Base-by-base conservation (phyloP, 2,888 invertebrate genomes). In the Pandemis cinnamomeana region DNA sequence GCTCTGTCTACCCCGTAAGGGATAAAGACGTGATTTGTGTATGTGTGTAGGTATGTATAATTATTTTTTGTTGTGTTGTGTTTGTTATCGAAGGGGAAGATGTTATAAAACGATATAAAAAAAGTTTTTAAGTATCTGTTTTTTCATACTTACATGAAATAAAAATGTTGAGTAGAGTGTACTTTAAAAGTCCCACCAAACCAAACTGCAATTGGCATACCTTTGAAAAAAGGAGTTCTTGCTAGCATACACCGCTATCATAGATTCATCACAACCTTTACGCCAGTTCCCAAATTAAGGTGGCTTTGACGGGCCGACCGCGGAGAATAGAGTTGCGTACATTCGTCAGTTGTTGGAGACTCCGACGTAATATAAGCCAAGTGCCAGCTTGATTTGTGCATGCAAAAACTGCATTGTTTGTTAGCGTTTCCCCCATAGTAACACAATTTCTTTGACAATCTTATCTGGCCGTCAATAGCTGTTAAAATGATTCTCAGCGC, bases 241-340 rank as follows among this genome's bases (percentile, higher is more conserved):
- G 11, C 5, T 48, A 48, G 48, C 48, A 48, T 48, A 13, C 48
- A 13, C 48, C 48, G 11, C 10, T 48, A 48, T 11, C 48, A 11
- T 48, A 48, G 13, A 48, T 48, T 11, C 48, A 48, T 48, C 48
- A 48, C 2, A n/a, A 53, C 53, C 72, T 53, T 53, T 62, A 62
- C 53, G 60, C 61, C 11, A 20, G 44, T 42, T 46, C 44, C 44
- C 53, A 11, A 51, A 72, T 82, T 79, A 80, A 77, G 77, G 75
- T 77, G 78, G 80, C 82, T 87, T 83, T 84, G 85, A 85, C 82
- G 82, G 82, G 84, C 78, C 80, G 80, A 76, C 77, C 83, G 76
- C 78, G 71, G 81, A 82, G 79, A 85, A 83, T 84, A 75, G 80
- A 81, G 83, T 84, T 81, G 78, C 71, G 77, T 76, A 78, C 48